Evolutionary conservation across 2,113 vertebrate species (phyloP), one percentile per base, ranked within the genome.

Genomic region (Channa maculata): DNA sequence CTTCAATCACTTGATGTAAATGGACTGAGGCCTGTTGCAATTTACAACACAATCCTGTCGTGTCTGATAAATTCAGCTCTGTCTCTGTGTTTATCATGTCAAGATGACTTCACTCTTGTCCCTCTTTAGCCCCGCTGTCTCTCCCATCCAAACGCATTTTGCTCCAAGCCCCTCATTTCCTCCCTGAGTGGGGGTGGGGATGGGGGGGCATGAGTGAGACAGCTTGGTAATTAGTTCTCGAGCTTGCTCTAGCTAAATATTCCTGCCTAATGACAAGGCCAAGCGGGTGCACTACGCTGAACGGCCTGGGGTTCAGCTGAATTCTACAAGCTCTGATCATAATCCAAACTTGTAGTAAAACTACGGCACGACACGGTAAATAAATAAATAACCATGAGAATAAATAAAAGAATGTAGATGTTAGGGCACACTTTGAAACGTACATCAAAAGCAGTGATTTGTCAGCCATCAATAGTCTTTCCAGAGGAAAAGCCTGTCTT

Each of bases 81-180:
- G 80, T 88, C 90, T 90, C 79, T 78, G 85, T 90, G 88, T 92
- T 92, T 88, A 91, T 91, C 90, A 82, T 66, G 88, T 91, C 90
- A 90, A 80, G 84, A 77, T 60, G 85, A 79, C 89, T 89, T 86
- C 89, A 80, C 84, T 89, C 74, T 80, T 75, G 87, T 90, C 77
- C 86, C 84, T 89, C 85, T 89, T 80, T 83, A 87, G 83, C 72
- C 73, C 69, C 2, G 51, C 75, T 65, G 83, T 83, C 83, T 79
- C 61, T 55, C 51, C 84, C 60, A 53, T 79, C 70, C 78, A 45
- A 45, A 41, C 14, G 5, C 72, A 44, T 76, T 78, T 71, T 9
- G 71, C 86, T 90, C 53, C 61, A 61, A 88, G 78, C 73, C 78
- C 65, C 77, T 88, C 53, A 86, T 89, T 88, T 88, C 80, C 77